Evolutionary conservation across 2,888 invertebrate species (phyloP).

Genomic region (Athalia cordata): DNA sequence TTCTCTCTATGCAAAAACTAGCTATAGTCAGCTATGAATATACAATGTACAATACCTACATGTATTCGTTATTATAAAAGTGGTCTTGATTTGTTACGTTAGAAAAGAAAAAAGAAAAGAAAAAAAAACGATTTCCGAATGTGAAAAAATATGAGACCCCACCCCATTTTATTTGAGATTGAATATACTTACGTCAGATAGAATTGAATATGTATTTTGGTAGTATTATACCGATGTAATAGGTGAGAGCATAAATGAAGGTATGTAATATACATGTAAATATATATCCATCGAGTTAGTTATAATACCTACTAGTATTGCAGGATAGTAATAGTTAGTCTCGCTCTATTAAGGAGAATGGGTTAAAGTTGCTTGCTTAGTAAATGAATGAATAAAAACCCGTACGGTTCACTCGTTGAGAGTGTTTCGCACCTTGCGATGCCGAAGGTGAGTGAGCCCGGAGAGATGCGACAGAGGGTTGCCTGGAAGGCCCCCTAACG

Average conservation of each 20-base stretch:
- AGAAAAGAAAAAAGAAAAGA: no score
- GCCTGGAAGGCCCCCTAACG: slow-evolving; percentile 87
- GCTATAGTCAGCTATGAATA: no score
- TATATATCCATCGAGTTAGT: slow-evolving; percentile 10
- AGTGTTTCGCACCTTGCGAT: slow-evolving; percentile 79
- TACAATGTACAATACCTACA: no score
- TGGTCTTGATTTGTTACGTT: no score
- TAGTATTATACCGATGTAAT: neutral
- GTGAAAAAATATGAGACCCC: no score
- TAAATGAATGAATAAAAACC: slow-evolving; percentile 71
- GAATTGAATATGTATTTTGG: no score
- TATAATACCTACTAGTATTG: slow-evolving; percentile 36
- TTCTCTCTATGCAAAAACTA: no score
- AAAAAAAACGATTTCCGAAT: no score
- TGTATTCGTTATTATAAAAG: no score
- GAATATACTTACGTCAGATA: no score
- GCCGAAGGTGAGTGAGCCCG: slow-evolving; percentile 85
- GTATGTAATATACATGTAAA: neutral
- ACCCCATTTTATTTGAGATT: no score
- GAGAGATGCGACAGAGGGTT: slow-evolving; percentile 90
- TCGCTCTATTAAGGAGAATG: slow-evolving; percentile 49
- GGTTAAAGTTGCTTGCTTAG: slow-evolving; percentile 71
- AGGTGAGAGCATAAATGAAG: neutral
- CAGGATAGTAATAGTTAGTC: slow-evolving; percentile 41
- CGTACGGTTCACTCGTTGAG: slow-evolving; percentile 72